Conservation (phyloP, 2,888 invertebrate genomes). For the Heliconius hortense region DNA sequence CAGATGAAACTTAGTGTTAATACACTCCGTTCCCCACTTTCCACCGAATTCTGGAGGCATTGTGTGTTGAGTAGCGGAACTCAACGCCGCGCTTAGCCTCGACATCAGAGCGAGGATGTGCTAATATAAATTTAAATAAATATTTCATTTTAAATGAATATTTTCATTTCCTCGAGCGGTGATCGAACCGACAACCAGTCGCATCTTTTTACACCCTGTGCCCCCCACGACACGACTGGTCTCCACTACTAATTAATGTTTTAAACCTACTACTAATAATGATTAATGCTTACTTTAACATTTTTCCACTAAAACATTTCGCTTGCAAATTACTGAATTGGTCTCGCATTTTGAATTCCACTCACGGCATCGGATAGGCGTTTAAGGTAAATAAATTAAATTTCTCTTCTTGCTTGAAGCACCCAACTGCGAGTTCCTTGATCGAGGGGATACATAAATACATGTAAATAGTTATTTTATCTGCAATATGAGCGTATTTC, state of each 20-base stretch:
- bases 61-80: too few relatives aligned
- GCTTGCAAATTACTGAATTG: slow-evolving; percentile 28
- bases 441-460: slow-evolving; percentile 33
- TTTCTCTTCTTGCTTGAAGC: slow-evolving; percentile 32
- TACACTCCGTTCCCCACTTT: too few relatives aligned
- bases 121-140: too few relatives aligned
- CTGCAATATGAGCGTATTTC: background rate
- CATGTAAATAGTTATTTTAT: slow-evolving; percentile 9
- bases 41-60: too few relatives aligned
- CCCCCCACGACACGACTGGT: background rate
- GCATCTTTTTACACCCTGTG: background rate
- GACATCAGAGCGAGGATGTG: too few relatives aligned
- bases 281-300: background rate
- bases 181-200: background rate
- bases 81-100: background rate
- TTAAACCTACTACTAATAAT: background rate
- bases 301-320: slow-evolving; percentile 6
- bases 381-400: slow-evolving; percentile 37
- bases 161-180: background rate
- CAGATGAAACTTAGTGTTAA: too few relatives aligned
- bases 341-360: slow-evolving; percentile 29
- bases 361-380: slow-evolving; percentile 18
- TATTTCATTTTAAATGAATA: background rate
- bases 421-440: slow-evolving; percentile 29
- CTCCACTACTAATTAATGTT: background rate